Evolutionary conservation across 1,140 invertebrate species (phyloP).

Genomic region (Cataglyphis hispanica): DNA sequence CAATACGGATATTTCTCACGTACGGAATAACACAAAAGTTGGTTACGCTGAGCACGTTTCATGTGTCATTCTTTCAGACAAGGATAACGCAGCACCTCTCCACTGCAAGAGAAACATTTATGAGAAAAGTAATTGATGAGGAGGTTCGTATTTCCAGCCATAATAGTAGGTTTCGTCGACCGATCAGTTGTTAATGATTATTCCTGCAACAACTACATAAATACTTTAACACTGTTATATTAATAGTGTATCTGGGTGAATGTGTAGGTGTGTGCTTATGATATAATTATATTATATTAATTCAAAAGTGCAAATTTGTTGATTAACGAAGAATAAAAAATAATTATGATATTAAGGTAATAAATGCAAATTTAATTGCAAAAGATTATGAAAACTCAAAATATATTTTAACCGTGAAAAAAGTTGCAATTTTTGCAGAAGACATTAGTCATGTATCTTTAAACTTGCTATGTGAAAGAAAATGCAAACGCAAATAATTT

Average conservation of each 20-base stretch:
- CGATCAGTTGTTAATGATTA: constrained; percentile 51
- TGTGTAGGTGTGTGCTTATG: too few species aligned
- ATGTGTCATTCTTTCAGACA: constrained; percentile 50
- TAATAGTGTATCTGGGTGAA: not conserved
- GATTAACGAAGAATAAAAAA: not conserved
- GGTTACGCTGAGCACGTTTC: constrained; percentile 47
- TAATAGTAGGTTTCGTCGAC: constrained; percentile 49
- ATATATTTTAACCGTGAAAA: constrained; percentile 2
- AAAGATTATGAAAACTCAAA: not conserved
- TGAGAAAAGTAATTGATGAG: constrained; percentile 58
- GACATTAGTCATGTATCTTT: not conserved
- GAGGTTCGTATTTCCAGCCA: constrained; percentile 38
- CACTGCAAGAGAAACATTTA: constrained; percentile 53
- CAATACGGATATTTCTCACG: constrained; percentile 46
- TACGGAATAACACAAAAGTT: constrained; percentile 27
- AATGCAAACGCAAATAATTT: not conserved
- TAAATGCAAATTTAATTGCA: not conserved
- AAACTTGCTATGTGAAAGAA: not conserved
- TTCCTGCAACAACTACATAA: constrained; percentile 36
- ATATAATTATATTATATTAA: not conserved
- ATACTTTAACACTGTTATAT: not conserved
- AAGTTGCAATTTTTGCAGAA: not conserved
- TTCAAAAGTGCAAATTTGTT: not conserved
- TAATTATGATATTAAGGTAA: not conserved
- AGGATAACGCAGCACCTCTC: constrained; percentile 43